Conservation (phyloP, 2,113 vertebrate species). For the Aramus guarauna region DNA sequence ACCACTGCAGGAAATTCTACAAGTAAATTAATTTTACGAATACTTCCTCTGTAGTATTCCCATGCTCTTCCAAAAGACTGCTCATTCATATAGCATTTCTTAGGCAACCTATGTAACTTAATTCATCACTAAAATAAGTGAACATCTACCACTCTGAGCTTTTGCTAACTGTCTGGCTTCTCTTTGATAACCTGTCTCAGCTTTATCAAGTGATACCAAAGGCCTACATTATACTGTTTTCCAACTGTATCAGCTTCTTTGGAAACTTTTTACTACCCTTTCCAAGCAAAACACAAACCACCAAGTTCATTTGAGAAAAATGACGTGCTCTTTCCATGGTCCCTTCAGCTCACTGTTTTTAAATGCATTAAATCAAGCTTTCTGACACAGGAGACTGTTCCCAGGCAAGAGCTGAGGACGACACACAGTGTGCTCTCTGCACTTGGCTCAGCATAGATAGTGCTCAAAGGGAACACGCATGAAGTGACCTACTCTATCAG, state of each 20-base stretch:
- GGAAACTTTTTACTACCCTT: neutral
- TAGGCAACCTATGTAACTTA: neutral
- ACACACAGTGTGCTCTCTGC: neutral
- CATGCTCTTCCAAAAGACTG: neutral
- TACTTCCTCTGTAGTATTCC: neutral
- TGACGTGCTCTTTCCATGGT: neutral
- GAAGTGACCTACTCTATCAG: neutral
- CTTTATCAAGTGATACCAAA: conserved; percentile 55
- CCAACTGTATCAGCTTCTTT: neutral
- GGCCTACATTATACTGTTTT: neutral
- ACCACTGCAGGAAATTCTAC: neutral
- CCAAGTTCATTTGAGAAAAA: neutral
- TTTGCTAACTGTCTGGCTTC: neutral
- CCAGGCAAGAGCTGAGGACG: neutral
- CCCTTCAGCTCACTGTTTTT: neutral
- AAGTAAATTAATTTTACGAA: neutral
- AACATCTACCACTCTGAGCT: neutral
- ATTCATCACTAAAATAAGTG: neutral
- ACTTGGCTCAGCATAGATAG: neutral
- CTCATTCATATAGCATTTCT: neutral
- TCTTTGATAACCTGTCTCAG: conserved; percentile 38
- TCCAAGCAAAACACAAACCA: neutral
- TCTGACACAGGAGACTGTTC: neutral
- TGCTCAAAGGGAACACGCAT: neutral
- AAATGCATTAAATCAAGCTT: neutral